Percentiles rank a stretch among this genome's conserved stretches.
Conservation (phyloP, 2,113 vertebrate species). For the Megaptera novaeangliae region DNA sequence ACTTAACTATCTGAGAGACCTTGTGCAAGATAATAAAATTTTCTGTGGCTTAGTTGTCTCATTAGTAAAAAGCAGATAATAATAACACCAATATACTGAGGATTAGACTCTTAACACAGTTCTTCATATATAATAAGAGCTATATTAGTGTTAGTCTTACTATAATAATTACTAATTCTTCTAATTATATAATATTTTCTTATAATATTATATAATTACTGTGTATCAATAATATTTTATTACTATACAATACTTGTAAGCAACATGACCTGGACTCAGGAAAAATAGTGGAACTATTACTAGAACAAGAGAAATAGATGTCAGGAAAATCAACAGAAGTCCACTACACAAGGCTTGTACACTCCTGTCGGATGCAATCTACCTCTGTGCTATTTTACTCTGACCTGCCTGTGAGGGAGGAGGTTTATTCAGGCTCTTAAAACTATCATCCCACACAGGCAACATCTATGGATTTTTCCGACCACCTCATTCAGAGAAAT, state of each 20-base stretch:
- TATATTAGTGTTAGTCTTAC: background rate
- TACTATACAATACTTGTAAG: background rate
- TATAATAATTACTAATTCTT: background rate
- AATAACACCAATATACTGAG: background rate
- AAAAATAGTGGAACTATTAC: background rate
- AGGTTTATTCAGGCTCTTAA: background rate
- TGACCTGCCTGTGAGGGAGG: rapidly evolving
- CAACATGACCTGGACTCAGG: background rate
- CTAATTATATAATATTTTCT: background rate
- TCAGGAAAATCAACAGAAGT: background rate
- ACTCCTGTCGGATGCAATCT: background rate
- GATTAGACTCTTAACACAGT: background rate
- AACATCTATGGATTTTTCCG: background rate
- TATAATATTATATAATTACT: background rate
- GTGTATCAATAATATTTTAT: background rate
- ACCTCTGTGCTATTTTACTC: background rate
- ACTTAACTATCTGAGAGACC: background rate
- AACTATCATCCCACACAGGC: background rate
- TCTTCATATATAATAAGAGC: background rate
- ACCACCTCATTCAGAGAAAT: background rate
- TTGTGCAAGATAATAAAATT: background rate
- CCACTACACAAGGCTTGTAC: background rate
- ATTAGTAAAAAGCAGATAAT: background rate
- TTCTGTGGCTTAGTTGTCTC: background rate
- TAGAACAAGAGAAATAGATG: background rate